These are phyloP conservation scores for Syngnathoides biaculeatus DNA, from an alignment of 2,113 vertebrate species.

Conservation along the genomic window DNA sequence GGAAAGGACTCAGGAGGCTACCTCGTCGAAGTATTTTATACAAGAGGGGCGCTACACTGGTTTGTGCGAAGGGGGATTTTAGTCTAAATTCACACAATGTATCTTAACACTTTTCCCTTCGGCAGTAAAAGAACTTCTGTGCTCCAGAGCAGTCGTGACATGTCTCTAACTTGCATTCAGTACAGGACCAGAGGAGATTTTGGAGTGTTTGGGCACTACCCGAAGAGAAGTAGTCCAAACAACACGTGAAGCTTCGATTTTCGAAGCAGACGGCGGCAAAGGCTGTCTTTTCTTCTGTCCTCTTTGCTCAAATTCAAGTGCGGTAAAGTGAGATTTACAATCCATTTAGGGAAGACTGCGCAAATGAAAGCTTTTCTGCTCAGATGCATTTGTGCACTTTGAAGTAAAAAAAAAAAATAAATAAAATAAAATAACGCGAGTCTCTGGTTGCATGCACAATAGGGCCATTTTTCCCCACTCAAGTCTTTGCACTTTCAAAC, in stretches of 20 bases:
- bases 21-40: too few species aligned
- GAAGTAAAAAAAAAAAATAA: neutral
- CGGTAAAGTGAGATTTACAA: neutral
- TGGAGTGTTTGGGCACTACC: too few species aligned
- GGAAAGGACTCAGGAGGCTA: too few species aligned
- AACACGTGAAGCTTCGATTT: neutral
- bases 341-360: neutral
- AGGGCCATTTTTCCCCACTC: neutral
- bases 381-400: neutral
- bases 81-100: too few species aligned
- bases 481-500: neutral
- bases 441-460: constrained; percentile 16
- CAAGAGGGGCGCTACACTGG: too few species aligned
- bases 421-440: neutral
- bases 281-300: neutral
- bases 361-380: neutral
- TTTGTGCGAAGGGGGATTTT: too few species aligned
- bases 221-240: too few species aligned
- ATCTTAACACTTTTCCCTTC: too few species aligned
- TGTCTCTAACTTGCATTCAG: too few species aligned
- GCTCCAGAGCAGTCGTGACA: too few species aligned
- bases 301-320: neutral
- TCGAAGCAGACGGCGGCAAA: neutral
- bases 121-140: too few species aligned
- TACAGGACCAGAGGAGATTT: too few species aligned